Evolutionary conservation across 2,113 vertebrate genomes (phyloP).

Genomic region (Burhinus oedicnemus): DNA sequence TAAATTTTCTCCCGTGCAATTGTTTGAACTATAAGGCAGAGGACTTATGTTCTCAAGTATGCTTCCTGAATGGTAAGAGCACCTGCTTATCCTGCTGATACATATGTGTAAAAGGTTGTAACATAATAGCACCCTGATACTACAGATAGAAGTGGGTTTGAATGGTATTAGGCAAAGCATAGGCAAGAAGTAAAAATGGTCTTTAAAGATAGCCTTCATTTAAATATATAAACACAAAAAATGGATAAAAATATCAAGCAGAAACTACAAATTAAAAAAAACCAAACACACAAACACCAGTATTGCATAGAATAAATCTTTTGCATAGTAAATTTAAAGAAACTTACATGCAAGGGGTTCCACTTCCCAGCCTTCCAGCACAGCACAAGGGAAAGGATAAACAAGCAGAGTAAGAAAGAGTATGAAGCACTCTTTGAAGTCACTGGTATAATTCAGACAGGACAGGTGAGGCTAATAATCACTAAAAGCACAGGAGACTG

Average conservation of each 20-base stretch:
- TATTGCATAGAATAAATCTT: neutral
- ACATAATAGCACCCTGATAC: neutral
- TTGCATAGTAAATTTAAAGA: neutral
- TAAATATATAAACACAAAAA: neutral
- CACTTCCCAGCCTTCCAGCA: slow-evolving; percentile 92
- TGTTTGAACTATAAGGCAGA: neutral
- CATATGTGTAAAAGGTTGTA: neutral
- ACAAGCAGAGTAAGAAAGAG: slow-evolving; percentile 71
- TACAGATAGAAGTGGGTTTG: neutral
- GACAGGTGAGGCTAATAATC: neutral
- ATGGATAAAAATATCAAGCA: neutral
- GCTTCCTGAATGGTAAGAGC: neutral
- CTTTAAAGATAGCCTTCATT: neutral
- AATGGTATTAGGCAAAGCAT: neutral
- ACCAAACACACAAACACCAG: neutral
- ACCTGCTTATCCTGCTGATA: neutral
- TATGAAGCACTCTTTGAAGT: slow-evolving; percentile 44
- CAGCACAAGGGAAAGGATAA: slow-evolving; percentile 77
- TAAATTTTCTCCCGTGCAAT: neutral
- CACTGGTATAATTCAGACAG: slow-evolving; percentile 16
- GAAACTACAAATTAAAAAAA: neutral
- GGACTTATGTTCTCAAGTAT: neutral
- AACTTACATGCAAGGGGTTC: slow-evolving; percentile 98
- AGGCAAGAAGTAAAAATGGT: neutral
- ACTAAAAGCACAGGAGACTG: neutral